Evolutionary conservation across 2,888 invertebrate species (phyloP).

Genomic region (Plebejus melissa): DNA sequence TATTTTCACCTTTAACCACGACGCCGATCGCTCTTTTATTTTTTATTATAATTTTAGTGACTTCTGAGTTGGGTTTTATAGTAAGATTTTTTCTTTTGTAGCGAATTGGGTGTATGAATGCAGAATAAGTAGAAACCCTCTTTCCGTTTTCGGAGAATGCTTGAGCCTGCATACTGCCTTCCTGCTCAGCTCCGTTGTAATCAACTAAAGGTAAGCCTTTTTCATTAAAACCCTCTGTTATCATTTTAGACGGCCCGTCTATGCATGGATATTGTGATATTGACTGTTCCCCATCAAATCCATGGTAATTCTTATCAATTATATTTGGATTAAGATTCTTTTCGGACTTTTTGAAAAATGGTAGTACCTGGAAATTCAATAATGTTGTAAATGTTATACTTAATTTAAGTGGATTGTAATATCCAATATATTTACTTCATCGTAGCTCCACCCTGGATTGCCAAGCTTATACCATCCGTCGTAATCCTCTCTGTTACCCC

Average conservation of each 20-base stretch:
- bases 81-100: constrained; percentile 69
- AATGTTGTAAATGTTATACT: not conserved
- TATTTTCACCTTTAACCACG: constrained; percentile 44
- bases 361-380: constrained; percentile 65
- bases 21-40: constrained; percentile 55
- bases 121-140: constrained; percentile 80
- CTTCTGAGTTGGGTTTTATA: constrained; percentile 73
- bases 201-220: constrained; percentile 78
- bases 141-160: constrained; percentile 73
- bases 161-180: constrained; percentile 80
- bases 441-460: constrained; percentile 80
- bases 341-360: constrained; percentile 83
- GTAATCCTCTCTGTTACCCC: constrained; percentile 79
- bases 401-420: no score
- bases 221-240: constrained; percentile 79
- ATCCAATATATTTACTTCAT: constrained; percentile 57
- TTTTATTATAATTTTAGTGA: constrained; percentile 73
- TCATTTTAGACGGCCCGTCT: constrained; percentile 74
- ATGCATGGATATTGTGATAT: constrained; percentile 80
- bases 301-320: constrained; percentile 76
- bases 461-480: constrained; percentile 81
- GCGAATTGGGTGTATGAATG: constrained; percentile 82
- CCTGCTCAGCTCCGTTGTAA: constrained; percentile 72
- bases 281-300: constrained; percentile 77
- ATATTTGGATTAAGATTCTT: constrained; percentile 74